Evolutionary conservation across 2,113 vertebrate genomes (phyloP).

Genomic region (Pangasianodon hypophthalmus): DNA sequence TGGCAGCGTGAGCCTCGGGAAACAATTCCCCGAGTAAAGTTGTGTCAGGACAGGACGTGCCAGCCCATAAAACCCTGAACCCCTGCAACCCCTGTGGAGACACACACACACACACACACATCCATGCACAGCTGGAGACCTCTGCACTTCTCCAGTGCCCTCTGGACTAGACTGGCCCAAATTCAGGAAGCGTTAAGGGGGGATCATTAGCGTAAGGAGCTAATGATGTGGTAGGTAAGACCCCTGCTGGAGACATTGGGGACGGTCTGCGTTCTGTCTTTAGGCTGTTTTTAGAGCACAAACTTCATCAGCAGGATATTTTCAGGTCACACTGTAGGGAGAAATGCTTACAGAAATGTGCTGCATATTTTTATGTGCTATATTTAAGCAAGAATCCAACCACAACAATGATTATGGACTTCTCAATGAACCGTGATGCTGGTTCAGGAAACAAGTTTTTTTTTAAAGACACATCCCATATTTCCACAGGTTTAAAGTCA

Average conservation of each 20-base stretch:
- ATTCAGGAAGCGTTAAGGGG: slow-evolving; percentile 35
- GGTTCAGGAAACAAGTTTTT: too few species aligned
- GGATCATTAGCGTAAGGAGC: slow-evolving; percentile 38
- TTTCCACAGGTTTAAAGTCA: not conserved
- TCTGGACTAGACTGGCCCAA: slow-evolving; percentile 47
- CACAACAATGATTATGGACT: not conserved
- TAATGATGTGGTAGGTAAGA: slow-evolving; percentile 52
- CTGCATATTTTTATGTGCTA: not conserved
- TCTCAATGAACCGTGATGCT: not conserved
- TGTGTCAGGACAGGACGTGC: slow-evolving; percentile 50
- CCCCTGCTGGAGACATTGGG: slow-evolving; percentile 28
- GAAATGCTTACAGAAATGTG: not conserved
- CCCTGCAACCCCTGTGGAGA: slow-evolving; percentile 14
- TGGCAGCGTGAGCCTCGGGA: slow-evolving; percentile 35
- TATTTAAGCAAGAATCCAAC: not conserved
- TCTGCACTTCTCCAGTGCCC: slow-evolving; percentile 39
- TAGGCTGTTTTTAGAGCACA: not conserved
- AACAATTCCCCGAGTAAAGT: slow-evolving; percentile 40
- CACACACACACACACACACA: slow-evolving; percentile 27
- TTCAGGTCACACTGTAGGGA: not conserved
- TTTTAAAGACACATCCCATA: not conserved
- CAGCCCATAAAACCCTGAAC: slow-evolving; percentile 51
- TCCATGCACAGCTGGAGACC: slow-evolving; percentile 23
- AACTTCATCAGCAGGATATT: slow-evolving; percentile 8
- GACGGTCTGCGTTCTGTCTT: not conserved